These are phyloP conservation scores for Exephanes ischioxanthus DNA, from an alignment of 2,888 invertebrate species.

Conservation along the genomic window DNA sequence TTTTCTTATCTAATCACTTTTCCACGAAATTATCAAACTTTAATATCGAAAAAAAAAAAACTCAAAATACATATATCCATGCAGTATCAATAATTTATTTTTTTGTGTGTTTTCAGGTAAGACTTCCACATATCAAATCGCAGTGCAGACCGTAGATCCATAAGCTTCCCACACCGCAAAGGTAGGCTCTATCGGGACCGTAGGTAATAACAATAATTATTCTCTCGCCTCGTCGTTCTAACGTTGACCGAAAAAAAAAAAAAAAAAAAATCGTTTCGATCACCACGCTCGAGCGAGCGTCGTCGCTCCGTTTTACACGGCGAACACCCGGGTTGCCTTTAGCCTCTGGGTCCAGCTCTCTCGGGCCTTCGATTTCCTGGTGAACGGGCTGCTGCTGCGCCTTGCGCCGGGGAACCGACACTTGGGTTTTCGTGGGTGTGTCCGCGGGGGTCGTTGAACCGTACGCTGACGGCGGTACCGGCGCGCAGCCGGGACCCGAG, in stretches of 20 bases:
- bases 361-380: constrained; percentile 54
- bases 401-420: constrained; percentile 44
- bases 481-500: constrained; percentile 30
- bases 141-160: neutral
- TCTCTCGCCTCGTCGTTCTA: neutral
- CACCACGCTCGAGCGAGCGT: constrained; percentile 45
- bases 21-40: neutral
- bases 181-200: constrained; percentile 4
- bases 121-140: neutral
- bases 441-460: constrained; percentile 64
- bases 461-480: constrained; percentile 39
- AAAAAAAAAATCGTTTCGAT: neutral
- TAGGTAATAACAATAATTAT: neutral
- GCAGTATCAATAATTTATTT: neutral
- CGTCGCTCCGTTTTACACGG: neutral
- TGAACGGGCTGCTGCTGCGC: constrained; percentile 46
- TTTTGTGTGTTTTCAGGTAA: constrained; percentile 12
- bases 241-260: neutral
- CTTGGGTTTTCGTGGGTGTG: constrained; percentile 67
- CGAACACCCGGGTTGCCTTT: constrained; percentile 20
- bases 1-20: neutral
- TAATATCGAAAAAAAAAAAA: neutral
- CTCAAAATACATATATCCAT: neutral
- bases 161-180: neutral
- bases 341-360: constrained; percentile 53